Evolutionary conservation across 2,113 vertebrate genomes (phyloP).

Genomic region (Solea solea): DNA sequence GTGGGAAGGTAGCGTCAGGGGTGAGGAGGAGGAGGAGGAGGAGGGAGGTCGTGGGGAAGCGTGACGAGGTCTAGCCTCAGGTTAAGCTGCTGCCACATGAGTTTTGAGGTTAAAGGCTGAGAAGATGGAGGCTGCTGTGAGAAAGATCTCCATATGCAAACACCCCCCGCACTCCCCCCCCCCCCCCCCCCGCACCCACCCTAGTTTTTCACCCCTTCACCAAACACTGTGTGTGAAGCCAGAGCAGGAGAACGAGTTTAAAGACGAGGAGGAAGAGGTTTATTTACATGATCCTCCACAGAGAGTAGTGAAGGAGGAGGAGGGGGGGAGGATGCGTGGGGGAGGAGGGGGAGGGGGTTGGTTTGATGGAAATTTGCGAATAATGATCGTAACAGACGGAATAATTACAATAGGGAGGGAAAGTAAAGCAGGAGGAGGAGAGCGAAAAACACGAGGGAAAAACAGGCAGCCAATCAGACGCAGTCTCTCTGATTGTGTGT

Average conservation of each 20-base stretch:
- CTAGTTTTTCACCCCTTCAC: background rate
- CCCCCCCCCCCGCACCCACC: background rate
- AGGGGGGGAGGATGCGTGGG: conserved; percentile 19
- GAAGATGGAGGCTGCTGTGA: conserved; percentile 14
- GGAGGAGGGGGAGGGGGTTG: background rate
- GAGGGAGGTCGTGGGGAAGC: conserved; percentile 26
- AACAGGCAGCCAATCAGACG: conserved; percentile 46
- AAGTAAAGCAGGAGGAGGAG: conserved; percentile 11
- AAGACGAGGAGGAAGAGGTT: background rate
- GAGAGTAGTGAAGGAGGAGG: conserved; percentile 41
- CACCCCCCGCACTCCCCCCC: background rate
- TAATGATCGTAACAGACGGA: conserved; percentile 52
- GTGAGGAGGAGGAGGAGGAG: conserved; percentile 13
- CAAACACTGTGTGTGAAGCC: background rate
- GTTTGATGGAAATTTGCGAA: conserved; percentile 51
- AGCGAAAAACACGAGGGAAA: conserved; percentile 9
- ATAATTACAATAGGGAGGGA: conserved; percentile 57
- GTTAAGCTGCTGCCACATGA: conserved; percentile 50
- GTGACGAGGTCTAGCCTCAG: conserved; percentile 61
- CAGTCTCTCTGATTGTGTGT: conserved; percentile 26
- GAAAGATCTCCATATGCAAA: background rate
- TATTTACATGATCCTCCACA: conserved; percentile 56
- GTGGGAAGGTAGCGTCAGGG: conserved; percentile 34
- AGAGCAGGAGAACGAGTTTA: background rate
- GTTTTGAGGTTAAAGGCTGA: conserved; percentile 45